Evolutionary conservation across 2,797 vertebrate genomes (phyloP), one percentile per base, ranked within the genome.

Genomic region (Rhynchonycteris naso): DNA sequence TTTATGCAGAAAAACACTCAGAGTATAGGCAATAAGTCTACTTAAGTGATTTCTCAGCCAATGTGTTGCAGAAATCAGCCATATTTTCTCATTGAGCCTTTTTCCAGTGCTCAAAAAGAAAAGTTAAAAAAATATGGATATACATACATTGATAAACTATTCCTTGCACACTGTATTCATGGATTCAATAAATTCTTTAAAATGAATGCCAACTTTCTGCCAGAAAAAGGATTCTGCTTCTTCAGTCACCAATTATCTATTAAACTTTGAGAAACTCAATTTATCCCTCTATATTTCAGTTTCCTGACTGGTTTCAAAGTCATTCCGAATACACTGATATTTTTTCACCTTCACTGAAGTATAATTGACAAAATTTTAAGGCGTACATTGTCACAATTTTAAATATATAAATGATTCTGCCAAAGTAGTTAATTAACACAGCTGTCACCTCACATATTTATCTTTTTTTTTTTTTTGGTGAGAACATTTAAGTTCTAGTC

Each of bases 161-260:
- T 43, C 24, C 10, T 88, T 95, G 18, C n/a, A 88, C 4, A 91
- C 1, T 0, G 81, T 68, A 47, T 52, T 47, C n/a, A 83, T 56
- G 59, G 15, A 82, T 85, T 92, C 61, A 81, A 91, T 80, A 87
- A 19, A 50, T 65, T 93, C 69, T 91, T 93, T 83, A 84, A 89
- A 74, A 86, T 83, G 76, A 74, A 74, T 82, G 30, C 35, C 80
- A 85, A 71, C 52, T 63, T 93, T 35, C 35, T 85, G 43, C 12
- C 21, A 61, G 16, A 76, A 86, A 91, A 82, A 65, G 26, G 33
- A 79, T 88, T 33, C 18, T 14, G 30, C 33, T 93, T 56, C 69
- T 65, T 82, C 13, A 80, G 75, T 11, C 16, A 61, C 35, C 47
- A 33, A 71, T 47, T 80, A 30, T 59, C 47, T 86, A 74, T 58